Base-by-base conservation (phyloP, 2,888 invertebrate species). In the Cataglyphis albicans region DNA sequence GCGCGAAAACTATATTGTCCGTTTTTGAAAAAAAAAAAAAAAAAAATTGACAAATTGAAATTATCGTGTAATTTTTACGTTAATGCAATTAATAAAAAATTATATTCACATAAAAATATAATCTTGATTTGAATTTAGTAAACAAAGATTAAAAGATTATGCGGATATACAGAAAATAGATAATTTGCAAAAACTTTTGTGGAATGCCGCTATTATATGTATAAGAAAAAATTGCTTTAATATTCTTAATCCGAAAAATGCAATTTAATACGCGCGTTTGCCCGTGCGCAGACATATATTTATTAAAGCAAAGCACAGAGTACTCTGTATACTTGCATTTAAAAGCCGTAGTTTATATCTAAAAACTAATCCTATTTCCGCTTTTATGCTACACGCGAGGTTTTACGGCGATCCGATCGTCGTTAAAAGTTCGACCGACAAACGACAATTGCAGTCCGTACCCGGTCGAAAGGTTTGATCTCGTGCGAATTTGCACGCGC, bases 401-500 rank as follows among this genome's bases (percentile, higher is more conserved):
- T 44, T 78, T 78, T 70, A 48, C 57, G 29, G 65, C 65, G 15
- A 25, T 3, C 25, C 35, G 21, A 35, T 70, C 25, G 44, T 18
- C 25, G 59, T 44, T 80, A 70, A 80, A 80, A 80, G 21, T 70
- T 70, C 59, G 68, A 32, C 59, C 78, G 44, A 59, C 78, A 78
- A 80, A 67, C 68, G 70, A 70, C 78, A 70, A 78, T 78, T 78
- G 68, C 68, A 68, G 35, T 61, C 44, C 32, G 44, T 59, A 4
- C 21, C 35, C 18, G 59, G 44, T 44, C 70, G 12, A 59, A 59
- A 68, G 59, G 70, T 80, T 80, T 70, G 44, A 80, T 80, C 59
- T 61, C 70, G 44, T 59, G 59, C 48, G 59, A 80, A 80, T 78
- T 59, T 68, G 68, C 59, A 68, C 78, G 68, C 44, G 76, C n/a